A percentile compares a stretch with the other conserved stretches of the same genome.
phyloP scores from a whole-genome alignment of 1,140 invertebrate species.

The Diorhabda carinulata region DNA sequence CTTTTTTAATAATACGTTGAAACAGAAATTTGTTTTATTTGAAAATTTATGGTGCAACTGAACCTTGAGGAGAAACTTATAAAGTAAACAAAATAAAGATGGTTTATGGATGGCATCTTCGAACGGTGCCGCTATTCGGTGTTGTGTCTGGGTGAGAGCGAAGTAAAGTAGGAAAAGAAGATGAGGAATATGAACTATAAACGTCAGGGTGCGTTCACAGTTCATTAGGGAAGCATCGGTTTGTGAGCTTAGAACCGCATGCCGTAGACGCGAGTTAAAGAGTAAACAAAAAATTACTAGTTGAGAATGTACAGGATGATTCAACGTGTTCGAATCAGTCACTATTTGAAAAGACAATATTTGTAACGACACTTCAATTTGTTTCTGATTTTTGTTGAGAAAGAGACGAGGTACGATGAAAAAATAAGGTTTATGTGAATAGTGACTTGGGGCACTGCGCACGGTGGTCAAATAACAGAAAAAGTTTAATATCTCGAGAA shows the following conservation, averaged over 20 bases:
- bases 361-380: too few relatives aligned
- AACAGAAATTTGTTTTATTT: too few relatives aligned
- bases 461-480: too few relatives aligned
- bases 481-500: too few relatives aligned
- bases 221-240: constrained; percentile 26
- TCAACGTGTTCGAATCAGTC: neutral
- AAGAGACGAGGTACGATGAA: too few relatives aligned
- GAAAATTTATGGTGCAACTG: neutral
- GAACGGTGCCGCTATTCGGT: constrained; percentile 17
- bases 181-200: constrained; percentile 26
- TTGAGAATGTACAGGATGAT: neutral
- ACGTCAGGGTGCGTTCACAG: constrained; percentile 30
- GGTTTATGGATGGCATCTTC: constrained; percentile 25
- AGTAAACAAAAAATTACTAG: constrained; percentile 3
- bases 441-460: too few relatives aligned
- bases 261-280: neutral
- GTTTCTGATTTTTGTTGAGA: too few relatives aligned
- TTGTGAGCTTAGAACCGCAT: neutral
- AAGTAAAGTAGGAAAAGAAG: constrained; percentile 1
- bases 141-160: constrained; percentile 21
- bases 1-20: too few relatives aligned
- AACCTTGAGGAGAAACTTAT: neutral
- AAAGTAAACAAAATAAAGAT: constrained; percentile 24
- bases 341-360: too few relatives aligned
- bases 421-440: too few relatives aligned